Conservation (phyloP, 2,113 vertebrate genomes). For the Carollia perspicillata region DNA sequence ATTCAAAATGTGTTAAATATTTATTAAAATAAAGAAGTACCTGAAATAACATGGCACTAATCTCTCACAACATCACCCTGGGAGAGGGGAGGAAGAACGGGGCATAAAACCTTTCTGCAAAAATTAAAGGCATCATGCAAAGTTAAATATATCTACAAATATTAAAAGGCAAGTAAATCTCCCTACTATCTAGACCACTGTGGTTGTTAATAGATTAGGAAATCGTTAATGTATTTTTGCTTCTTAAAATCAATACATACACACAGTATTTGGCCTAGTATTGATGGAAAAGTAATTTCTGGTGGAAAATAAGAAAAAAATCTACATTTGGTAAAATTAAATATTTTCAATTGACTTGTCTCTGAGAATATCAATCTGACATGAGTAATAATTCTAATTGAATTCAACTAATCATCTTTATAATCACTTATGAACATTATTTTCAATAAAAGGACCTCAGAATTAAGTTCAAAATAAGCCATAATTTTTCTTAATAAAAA, state of each 20-base stretch:
- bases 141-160: background rate
- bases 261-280: constrained; percentile 24
- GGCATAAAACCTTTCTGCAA: background rate
- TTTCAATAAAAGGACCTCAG: constrained; percentile 32
- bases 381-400: constrained; percentile 25
- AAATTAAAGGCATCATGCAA: background rate
- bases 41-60: constrained; percentile 9
- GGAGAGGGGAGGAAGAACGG: background rate
- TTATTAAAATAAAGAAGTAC: background rate
- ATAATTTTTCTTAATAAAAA: constrained; percentile 33
- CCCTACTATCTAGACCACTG: background rate
- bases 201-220: constrained; percentile 32
- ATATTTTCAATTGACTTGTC: background rate
- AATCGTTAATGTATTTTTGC: background rate
- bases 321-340: constrained; percentile 38
- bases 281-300: constrained; percentile 13
- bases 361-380: constrained; percentile 37
- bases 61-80: background rate
- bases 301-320: constrained; percentile 23
- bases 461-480: background rate
- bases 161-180: background rate
- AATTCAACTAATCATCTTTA: constrained; percentile 29
- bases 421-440: constrained; percentile 37
- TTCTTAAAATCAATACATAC: constrained; percentile 28
- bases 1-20: background rate